Evolutionary conservation across 2,888 invertebrate species (phyloP).

Genomic region (Agonopterix subpropinquella): DNA sequence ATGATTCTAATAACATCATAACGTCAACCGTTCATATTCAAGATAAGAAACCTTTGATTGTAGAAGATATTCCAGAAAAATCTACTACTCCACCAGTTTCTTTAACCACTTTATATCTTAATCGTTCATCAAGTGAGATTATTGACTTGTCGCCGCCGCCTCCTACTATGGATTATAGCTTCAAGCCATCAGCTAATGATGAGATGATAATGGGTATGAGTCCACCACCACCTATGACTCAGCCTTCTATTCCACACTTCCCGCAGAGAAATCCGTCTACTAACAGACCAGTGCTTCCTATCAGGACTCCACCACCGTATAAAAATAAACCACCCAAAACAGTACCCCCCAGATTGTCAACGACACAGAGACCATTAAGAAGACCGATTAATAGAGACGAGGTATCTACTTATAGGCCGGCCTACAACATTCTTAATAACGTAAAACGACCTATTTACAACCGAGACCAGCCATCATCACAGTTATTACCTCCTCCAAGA

Average conservation of each 20-base stretch:
- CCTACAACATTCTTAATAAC: constrained; percentile 54
- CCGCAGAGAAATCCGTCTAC: constrained; percentile 43
- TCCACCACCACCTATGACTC: constrained; percentile 63
- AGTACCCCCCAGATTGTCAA: constrained; percentile 38
- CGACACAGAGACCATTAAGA: constrained; percentile 41
- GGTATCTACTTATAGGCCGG: constrained; percentile 61
- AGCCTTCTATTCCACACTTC: constrained; percentile 33
- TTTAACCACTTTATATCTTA: constrained; percentile 37
- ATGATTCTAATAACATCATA: constrained; percentile 54
- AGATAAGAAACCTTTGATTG: constrained; percentile 61
- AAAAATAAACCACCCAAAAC: constrained; percentile 53
- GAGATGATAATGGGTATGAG: constrained; percentile 75
- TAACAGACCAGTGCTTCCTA: constrained; percentile 41
- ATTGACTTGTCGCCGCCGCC: constrained; percentile 71
- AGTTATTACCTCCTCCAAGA: constrained; percentile 54
- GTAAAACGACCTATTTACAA: constrained; percentile 50
- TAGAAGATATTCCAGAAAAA: constrained; percentile 47
- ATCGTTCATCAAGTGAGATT: constrained; percentile 55
- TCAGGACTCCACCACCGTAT: constrained; percentile 50
- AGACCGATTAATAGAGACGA: constrained; percentile 53
- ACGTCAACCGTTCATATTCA: constrained; percentile 64
- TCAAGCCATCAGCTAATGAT: constrained; percentile 59
- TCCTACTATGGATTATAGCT: constrained; percentile 56
- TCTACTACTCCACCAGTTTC: constrained; percentile 48
- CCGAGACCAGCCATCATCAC: constrained; percentile 56